Evolutionary conservation across 2,888 invertebrate species (phyloP).

Genomic region (Tineola bisselliella): DNA sequence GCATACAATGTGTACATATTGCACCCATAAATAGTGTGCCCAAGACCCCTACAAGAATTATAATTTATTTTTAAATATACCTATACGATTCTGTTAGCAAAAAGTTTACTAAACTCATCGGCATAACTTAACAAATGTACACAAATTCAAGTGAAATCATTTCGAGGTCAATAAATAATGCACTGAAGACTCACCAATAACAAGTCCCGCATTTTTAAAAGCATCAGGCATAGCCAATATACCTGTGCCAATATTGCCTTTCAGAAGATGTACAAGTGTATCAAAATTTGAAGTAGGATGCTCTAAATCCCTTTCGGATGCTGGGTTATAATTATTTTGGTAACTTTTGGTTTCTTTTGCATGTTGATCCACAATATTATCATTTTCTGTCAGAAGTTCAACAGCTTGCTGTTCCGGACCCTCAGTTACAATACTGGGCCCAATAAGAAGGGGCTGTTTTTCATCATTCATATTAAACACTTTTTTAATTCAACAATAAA

Average conservation of each 20-base stretch:
- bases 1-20: constrained; percentile 95
- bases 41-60: constrained; percentile 66
- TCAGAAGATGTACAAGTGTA: constrained; percentile 77
- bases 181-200: constrained; percentile 70
- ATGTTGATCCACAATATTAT: constrained; percentile 22
- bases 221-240: constrained; percentile 97
- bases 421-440: constrained; percentile 43
- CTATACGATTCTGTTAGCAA: too few species aligned
- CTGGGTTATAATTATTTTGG: constrained; percentile 61
- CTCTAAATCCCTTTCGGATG: constrained; percentile 74
- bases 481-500: neutral
- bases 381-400: constrained; percentile 31
- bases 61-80: too few species aligned
- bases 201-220: constrained; percentile 88
- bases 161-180: neutral
- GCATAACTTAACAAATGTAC: constrained; percentile 71
- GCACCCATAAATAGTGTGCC: constrained; percentile 84
- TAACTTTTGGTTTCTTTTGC: constrained; percentile 33
- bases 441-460: constrained; percentile 73
- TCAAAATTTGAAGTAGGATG: constrained; percentile 85
- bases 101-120: neutral
- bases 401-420: constrained; percentile 41
- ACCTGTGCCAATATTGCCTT: constrained; percentile 88
- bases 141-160: neutral
- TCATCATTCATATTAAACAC: constrained; percentile 68